phyloP scores from a whole-genome alignment of 2,797 vertebrate genomes.

The Xenentodon cancila region DNA sequence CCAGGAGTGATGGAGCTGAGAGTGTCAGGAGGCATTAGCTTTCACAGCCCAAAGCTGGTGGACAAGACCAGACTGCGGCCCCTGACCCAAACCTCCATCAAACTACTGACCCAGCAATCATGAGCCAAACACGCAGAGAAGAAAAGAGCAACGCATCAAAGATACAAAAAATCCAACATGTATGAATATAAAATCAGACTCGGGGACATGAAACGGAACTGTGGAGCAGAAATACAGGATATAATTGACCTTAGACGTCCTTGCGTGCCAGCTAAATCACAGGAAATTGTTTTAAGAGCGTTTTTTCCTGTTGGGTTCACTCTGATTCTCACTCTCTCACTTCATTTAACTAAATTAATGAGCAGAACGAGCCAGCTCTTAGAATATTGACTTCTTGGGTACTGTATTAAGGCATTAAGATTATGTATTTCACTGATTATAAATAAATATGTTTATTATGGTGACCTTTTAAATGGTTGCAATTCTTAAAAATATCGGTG shows the following conservation, averaged over 20 bases:
- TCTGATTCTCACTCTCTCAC: conserved; percentile 81
- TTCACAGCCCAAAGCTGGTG: conserved; percentile 66
- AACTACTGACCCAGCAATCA: conserved; percentile 73
- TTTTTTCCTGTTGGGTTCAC: conserved; percentile 69
- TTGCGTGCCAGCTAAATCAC: conserved; percentile 67
- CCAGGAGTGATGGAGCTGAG: conserved; percentile 72
- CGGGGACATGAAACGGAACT: conserved; percentile 2
- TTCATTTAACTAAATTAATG: conserved; percentile 89
- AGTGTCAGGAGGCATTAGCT: conserved; percentile 79
- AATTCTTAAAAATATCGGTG: not conserved
- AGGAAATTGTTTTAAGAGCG: conserved; percentile 77
- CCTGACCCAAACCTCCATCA: conserved; percentile 66
- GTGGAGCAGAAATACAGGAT: conserved; percentile 1
- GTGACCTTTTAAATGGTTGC: not conserved
- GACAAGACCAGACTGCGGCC: conserved; percentile 66
- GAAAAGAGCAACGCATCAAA: not conserved
- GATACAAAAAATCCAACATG: not conserved
- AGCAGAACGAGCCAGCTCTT: conserved; percentile 73
- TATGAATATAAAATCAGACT: not conserved
- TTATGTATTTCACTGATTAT: conserved; percentile 34
- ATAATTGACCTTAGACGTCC: conserved; percentile 41
- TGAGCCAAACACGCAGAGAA: conserved; percentile 33
- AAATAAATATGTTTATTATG: conserved; percentile 20
- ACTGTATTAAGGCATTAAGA: conserved; percentile 31
- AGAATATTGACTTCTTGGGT: conserved; percentile 53